These are phyloP conservation scores for Clitarchus hookeri DNA, from an alignment of 2,888 invertebrate species.

Conservation along the genomic window DNA sequence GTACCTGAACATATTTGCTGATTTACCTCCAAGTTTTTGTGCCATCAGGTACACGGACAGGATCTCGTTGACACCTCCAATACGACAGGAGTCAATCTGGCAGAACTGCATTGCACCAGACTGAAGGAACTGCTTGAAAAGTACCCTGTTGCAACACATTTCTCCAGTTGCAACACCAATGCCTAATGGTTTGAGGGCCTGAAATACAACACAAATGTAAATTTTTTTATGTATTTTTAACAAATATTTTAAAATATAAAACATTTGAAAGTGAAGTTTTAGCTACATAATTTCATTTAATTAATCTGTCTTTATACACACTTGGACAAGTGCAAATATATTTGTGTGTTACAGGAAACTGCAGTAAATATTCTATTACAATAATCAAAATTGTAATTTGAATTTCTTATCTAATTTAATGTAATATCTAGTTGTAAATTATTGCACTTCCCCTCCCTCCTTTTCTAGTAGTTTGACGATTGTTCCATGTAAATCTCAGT, in stretches of 20 bases:
- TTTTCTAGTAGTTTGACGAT: too few species aligned
- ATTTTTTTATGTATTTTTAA: neutral
- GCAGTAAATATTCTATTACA: too few species aligned
- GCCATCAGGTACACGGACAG: slow-evolving; percentile 89
- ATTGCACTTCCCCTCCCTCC: too few species aligned
- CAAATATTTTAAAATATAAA: neutral
- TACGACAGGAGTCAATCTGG: slow-evolving; percentile 86
- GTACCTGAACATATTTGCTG: neutral
- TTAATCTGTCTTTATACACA: too few species aligned
- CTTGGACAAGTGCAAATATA: too few species aligned
- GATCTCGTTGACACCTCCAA: slow-evolving; percentile 88
- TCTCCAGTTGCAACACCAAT: slow-evolving; percentile 92
- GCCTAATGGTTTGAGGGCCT: slow-evolving; percentile 66
- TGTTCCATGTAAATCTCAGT: too few species aligned
- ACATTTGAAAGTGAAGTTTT: too few species aligned
- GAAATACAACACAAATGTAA: slow-evolving; percentile 34
- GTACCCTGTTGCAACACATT: slow-evolving; percentile 87
- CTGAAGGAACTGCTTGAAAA: slow-evolving; percentile 90
- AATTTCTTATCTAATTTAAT: too few species aligned
- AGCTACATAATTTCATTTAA: too few species aligned
- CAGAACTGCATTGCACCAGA: slow-evolving; percentile 81
- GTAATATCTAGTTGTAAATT: too few species aligned
- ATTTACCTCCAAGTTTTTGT: slow-evolving; percentile 73
- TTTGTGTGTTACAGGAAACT: too few species aligned
- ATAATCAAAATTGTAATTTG: too few species aligned